Conservation (phyloP, 1,140 invertebrate species). For the Diachasmimorpha longicaudata region DNA sequence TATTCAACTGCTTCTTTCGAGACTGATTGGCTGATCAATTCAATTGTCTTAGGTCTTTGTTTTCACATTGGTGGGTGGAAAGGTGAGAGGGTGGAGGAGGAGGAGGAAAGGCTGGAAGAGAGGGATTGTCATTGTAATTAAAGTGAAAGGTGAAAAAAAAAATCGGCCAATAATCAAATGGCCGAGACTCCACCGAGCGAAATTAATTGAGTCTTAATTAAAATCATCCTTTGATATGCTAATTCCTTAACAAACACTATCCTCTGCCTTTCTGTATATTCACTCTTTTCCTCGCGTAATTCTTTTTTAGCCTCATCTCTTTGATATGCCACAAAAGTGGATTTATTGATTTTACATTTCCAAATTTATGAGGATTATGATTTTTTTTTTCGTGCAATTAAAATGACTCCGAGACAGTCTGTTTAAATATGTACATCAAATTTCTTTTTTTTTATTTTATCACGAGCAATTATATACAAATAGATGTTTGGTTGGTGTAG, state of each 20-base stretch:
- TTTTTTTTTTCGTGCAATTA: not conserved
- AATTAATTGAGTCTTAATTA: slow-evolving; percentile 64
- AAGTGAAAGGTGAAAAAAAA: slow-evolving; percentile 3
- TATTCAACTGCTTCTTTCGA: not conserved
- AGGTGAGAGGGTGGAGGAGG: too few relatives aligned
- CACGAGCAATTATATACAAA: slow-evolving; percentile 61
- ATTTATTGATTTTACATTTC: not conserved
- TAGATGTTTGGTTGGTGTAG: slow-evolving; percentile 51
- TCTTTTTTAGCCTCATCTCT: not conserved
- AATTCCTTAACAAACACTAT: slow-evolving; percentile 60
- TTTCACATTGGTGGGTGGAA: not conserved
- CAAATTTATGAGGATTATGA: not conserved
- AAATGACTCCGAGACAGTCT: slow-evolving; percentile 22
- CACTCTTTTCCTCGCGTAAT: slow-evolving; percentile 1
- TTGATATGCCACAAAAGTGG: not conserved
- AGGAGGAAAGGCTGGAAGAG: too few relatives aligned
- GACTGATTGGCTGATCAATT: not conserved
- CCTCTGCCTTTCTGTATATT: slow-evolving; percentile 20
- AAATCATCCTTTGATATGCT: slow-evolving; percentile 63
- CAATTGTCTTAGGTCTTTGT: not conserved
- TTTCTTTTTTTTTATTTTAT: slow-evolving; percentile 51
- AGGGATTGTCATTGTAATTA: not conserved
- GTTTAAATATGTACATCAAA: slow-evolving; percentile 60
- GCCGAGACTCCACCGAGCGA: slow-evolving; percentile 39
- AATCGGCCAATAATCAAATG: slow-evolving; percentile 48